phyloP scores from a whole-genome alignment of 2,797 vertebrate genomes.

The Microctenopoma stevenorrisi region DNA sequence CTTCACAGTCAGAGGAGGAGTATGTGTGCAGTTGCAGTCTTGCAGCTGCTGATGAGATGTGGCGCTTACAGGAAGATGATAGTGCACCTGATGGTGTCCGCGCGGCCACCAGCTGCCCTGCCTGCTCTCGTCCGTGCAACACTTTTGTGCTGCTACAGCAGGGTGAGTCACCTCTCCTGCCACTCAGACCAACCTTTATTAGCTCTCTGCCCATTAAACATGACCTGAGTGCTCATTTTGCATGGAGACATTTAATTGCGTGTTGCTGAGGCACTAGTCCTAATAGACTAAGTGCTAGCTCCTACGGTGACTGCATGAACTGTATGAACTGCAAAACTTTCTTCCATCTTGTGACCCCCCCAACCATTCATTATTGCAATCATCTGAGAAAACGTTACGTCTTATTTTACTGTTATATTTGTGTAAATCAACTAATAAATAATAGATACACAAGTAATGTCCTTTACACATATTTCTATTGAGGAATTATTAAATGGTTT shows the following conservation, averaged over 20 bases:
- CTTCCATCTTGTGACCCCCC: slow-evolving; percentile 28
- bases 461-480: slow-evolving; percentile 40
- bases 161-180: slow-evolving; percentile 70
- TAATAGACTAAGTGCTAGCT: slow-evolving; percentile 78
- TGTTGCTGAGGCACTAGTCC: slow-evolving; percentile 56
- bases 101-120: slow-evolving; percentile 31
- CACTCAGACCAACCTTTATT: slow-evolving; percentile 64
- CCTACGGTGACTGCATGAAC: slow-evolving; percentile 66
- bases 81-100: slow-evolving; percentile 55
- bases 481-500: slow-evolving; percentile 44
- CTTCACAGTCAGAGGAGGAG: slow-evolving; percentile 11
- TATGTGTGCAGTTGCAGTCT: slow-evolving; percentile 28
- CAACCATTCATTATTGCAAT: slow-evolving; percentile 65
- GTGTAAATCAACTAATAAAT: slow-evolving; percentile 52
- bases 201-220: slow-evolving; percentile 80
- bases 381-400: slow-evolving; percentile 51
- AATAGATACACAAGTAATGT: slow-evolving; percentile 36
- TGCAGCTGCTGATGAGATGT: slow-evolving; percentile 20
- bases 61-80: slow-evolving; percentile 43
- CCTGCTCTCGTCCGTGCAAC: slow-evolving; percentile 53
- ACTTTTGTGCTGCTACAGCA: slow-evolving; percentile 53
- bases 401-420: slow-evolving; percentile 40
- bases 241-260: slow-evolving; percentile 80
- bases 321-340: slow-evolving; percentile 73
- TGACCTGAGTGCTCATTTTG: slow-evolving; percentile 81